A percentile compares a stretch with the other conserved stretches of the same genome.
These are phyloP conservation scores for Poecilobothrus nobilitatus DNA, from an alignment of 2,888 invertebrate genomes.

Conservation along the genomic window DNA sequence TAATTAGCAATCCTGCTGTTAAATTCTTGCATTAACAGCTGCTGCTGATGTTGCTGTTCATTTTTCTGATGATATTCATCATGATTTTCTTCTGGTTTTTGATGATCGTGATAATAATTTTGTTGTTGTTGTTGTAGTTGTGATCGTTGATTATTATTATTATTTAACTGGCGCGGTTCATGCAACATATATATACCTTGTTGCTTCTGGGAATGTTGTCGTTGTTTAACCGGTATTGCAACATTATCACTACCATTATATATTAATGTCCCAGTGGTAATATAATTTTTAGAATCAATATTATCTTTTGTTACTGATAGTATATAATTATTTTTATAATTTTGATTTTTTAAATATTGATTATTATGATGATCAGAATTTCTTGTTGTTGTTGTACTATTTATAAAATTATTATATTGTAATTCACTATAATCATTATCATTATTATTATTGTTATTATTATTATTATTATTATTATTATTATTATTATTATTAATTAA, in stretches of 20 bases:
- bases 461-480: constrained; percentile 29
- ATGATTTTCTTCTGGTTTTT: neutral
- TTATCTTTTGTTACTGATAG: neutral
- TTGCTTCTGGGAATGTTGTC: constrained; percentile 9
- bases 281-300: neutral
- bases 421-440: constrained; percentile 15
- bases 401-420: neutral
- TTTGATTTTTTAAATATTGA: constrained; percentile 18
- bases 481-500: constrained; percentile 22
- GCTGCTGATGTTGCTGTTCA: constrained; percentile 11
- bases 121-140: neutral
- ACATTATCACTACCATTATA: constrained; percentile 13
- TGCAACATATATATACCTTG: neutral
- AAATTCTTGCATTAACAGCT: constrained; percentile 7
- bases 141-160: constrained; percentile 11
- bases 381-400: neutral
- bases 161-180: constrained; percentile 3
- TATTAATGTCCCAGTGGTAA: constrained; percentile 5
- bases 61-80: neutral
- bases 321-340: constrained; percentile 18
- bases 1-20: constrained; percentile 5
- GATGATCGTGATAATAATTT: neutral
- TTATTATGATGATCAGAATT: constrained; percentile 12
- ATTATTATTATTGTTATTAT: constrained; percentile 24
- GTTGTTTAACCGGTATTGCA: constrained; percentile 16